These are phyloP conservation scores for Anorthoa munda DNA, from an alignment of 2,888 invertebrate genomes.

Conservation along the genomic window DNA sequence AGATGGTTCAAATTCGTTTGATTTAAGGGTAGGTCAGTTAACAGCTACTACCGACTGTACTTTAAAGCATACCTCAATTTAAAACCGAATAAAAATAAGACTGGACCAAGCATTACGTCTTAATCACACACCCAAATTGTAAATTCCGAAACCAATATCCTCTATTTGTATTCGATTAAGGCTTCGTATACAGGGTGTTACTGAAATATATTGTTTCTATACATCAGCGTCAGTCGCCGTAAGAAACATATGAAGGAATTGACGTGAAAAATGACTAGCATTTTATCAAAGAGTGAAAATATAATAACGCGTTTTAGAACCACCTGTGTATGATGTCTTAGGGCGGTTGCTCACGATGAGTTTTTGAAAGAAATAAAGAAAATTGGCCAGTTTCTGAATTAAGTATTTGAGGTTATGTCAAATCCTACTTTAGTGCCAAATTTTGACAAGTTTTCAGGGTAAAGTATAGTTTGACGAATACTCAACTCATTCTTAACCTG, in stretches of 20 bases:
- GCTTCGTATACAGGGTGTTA: constrained; percentile 72
- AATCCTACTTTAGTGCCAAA: too few relatives aligned
- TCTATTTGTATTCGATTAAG: constrained; percentile 80
- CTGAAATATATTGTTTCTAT: constrained; percentile 75
- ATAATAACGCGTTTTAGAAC: constrained; percentile 61
- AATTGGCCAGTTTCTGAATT: too few relatives aligned
- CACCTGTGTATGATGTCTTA: constrained; percentile 42
- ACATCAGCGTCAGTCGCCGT: constrained; percentile 77
- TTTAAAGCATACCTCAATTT: not conserved
- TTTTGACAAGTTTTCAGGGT: too few relatives aligned
- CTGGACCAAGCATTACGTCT: constrained; percentile 13
- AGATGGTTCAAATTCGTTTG: too few relatives aligned
- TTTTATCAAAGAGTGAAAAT: constrained; percentile 72
- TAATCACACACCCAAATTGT: constrained; percentile 24
- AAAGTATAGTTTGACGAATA: too few relatives aligned
- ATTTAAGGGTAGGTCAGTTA: too few relatives aligned
- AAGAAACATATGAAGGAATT: constrained; percentile 76
- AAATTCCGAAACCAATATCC: constrained; percentile 22
- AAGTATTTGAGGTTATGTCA: too few relatives aligned
- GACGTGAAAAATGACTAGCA: constrained; percentile 77
- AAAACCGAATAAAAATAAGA: constrained; percentile 19
- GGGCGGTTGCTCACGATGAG: too few relatives aligned
- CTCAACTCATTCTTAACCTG: too few relatives aligned
- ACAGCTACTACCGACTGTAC: too few relatives aligned
- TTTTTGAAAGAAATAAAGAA: too few relatives aligned